Evolutionary conservation across 2,797 vertebrate species (phyloP).

Genomic region (Bryconaethiops microstoma): DNA sequence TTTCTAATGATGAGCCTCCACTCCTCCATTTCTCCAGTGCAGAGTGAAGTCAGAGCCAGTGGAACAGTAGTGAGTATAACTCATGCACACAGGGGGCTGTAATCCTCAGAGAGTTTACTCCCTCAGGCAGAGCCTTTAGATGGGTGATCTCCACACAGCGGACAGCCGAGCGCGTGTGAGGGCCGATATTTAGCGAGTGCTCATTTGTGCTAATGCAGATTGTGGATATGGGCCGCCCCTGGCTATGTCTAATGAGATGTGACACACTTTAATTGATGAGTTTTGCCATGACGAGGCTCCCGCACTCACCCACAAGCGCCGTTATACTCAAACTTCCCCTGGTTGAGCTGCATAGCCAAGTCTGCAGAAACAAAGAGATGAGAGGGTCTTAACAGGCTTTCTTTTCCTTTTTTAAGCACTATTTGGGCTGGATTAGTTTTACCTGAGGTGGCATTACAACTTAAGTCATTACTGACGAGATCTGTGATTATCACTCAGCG

Average conservation of each 20-base stretch:
- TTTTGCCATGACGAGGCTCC: conserved; percentile 47
- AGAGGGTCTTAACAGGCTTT: conserved; percentile 18
- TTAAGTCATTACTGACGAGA: not conserved
- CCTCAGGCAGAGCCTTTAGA: conserved; percentile 30
- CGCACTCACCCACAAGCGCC: conserved; percentile 96
- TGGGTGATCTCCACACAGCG: conserved; percentile 21
- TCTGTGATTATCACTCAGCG: not conserved
- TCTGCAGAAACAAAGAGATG: conserved; percentile 80
- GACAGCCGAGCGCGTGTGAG: conserved; percentile 12
- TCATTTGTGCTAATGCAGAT: conserved; percentile 68
- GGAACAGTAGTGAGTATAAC: conserved; percentile 8
- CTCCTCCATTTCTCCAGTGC: conserved; percentile 25
- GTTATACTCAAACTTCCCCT: conserved; percentile 99
- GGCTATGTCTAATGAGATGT: conserved; percentile 78
- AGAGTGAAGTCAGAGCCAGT: conserved; percentile 22
- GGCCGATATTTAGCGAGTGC: conserved; percentile 57
- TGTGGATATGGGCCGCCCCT: conserved; percentile 62
- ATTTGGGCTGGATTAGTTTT: not conserved
- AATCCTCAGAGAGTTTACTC: conserved; percentile 24
- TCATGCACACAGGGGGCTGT: conserved; percentile 35
- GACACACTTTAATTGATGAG: conserved; percentile 78
- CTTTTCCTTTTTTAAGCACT: not conserved
- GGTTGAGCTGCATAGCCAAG: conserved; percentile 98
- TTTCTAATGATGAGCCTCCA: conserved; percentile 15
- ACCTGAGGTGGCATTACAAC: not conserved